Evolutionary conservation across 2,888 invertebrate genomes (phyloP), one percentile per base, ranked within the genome.

Genomic region (Troglohyphantes excavatus): DNA sequence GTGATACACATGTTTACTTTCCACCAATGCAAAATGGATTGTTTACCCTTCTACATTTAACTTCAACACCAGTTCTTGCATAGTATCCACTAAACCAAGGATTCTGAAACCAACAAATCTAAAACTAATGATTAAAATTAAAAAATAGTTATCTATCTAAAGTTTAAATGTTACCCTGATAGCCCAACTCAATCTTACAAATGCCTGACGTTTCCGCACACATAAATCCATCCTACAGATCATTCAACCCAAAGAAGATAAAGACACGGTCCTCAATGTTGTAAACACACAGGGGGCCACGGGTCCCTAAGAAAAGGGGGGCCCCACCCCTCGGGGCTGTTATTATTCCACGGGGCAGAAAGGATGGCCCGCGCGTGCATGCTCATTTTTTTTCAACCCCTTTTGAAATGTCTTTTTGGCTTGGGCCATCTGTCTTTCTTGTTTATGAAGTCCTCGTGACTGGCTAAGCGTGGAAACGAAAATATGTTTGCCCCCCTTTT

Each of bases 361-460:
- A 43, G 43, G 63, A 61, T 23, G 33, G 76, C 13, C 67, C 11
- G 23, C 27, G 27, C 68, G 46, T 13, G 81, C n/a, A 29, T 43
- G 43, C 26, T 78, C 78, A 59, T 61, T 59, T 78, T 23, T 17
- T 61, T 29, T 75, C 27, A 7, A 17, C 21, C 23, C n/a, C n/a
- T n/a, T n/a, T n/a, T n/a, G n/a, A n/a, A n/a, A 75, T 61, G 29
- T 26, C 53, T 33, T 33, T 33, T 9, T 33, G 33, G 33, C 33
- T 17, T 13, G 26, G 26, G 26, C 81, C 81, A 81, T 81, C 81
- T 81, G 81, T 46, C 27, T 29, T 79, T 6, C n/a, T n/a, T 78
- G 78, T 65, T 78, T 78, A 65, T 65, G 39, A 6, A 46, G 11
- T 9, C 11, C 33, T 9, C 39, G 11, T 78, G 21, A 33, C 17